Evolutionary conservation across 2,113 vertebrate genomes (phyloP), one percentile per base, ranked within the genome.

Genomic region (Calidris pygmaea): DNA sequence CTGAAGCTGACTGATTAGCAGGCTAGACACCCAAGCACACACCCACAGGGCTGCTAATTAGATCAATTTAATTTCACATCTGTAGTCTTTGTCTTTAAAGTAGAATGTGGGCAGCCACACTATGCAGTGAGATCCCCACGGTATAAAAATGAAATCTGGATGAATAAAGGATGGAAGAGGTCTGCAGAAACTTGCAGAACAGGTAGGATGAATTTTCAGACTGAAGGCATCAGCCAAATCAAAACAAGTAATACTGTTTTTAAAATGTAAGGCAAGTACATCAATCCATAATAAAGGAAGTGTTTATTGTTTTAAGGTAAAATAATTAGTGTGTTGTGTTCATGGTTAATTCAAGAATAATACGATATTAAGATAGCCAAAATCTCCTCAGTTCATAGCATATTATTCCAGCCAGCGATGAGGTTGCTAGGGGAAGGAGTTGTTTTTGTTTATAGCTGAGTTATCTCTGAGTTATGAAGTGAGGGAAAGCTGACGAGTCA

Each of bases 391-490:
- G 18, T 53, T 67, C 19, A 27, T 4, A 24, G 45, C 13, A 4
- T 22, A 8, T 76, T 63, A 75, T 77, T 92, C 79, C 45, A 86
- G 56, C 35, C 86, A 87, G 55, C 11, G 30, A 81, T 32, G 59
- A 87, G 26, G 77, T 92, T 96, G 91, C 77, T 70, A 89, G 20
- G 70, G 53, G 20, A 90, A 87, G n/a, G 30, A 90, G 27, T 37
- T 90, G 66, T 7, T 85, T 93, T 79, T 89, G 76, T 89, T 95
- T 91, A 60, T 41, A 60, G 39, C 18, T 77, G 63, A 92, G 92
- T 80, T 93, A 78, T 75, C 78, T 87, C 74, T 55, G 77, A 75
- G 72, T 75, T 78, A 94, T 7, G 8, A 71, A 92, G 43, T 53
- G 68, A 96, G 37, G 9, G 29, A 89, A 81, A 91, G 55, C 71